Evolutionary conservation across 2,888 invertebrate genomes (phyloP), one percentile per base, ranked within the genome.

Genomic region (Drosophila prolongata): DNA sequence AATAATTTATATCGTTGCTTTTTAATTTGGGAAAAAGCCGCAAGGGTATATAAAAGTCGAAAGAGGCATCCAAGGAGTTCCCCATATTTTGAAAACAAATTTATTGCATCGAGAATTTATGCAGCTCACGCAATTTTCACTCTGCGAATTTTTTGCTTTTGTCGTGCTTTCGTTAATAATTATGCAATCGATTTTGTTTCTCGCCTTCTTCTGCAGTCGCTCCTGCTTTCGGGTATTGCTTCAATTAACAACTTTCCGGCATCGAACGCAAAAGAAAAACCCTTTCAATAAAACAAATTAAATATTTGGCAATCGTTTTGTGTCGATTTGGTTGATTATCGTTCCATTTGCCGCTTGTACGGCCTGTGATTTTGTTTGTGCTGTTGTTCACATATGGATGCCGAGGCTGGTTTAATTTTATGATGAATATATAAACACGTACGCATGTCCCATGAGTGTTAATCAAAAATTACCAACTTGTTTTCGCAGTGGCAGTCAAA

Each of bases 61-160:
- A 35, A 37, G 27, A 1, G 50, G 3, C 1, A 4, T 5, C 6
- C 13, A 34, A 13, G 43, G 34, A 49, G 16, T 34, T 61, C 6
- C 53, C 44, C 37, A 19, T 14, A 9, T 40, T 43, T 78, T 67
- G 52, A 54, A 56, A 68, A 50, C 67, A 55, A 67, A 71, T 65
- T 70, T 74, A 80, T 78, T 62, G 65, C 57, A 67, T 35, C 66
- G 77, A 84, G 87, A 84, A 87, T 84, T 84, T 78, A 84, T 84
- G 79, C 77, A 56, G 54, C 62, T 82, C 87, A 80, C 84, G 80
- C 70, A 86, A 78, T 75, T 80, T 83, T 76, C 61, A 75, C 74
- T 61, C 71, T 54, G 44, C 70, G 14, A 30, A 24, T 27, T 69
- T 71, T 61, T 75, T 27, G 55, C 52, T n/a, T 42, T 44, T 50